phyloP scores from a whole-genome alignment of 2,113 vertebrate genomes.

The Microtus ochrogaster region DNA sequence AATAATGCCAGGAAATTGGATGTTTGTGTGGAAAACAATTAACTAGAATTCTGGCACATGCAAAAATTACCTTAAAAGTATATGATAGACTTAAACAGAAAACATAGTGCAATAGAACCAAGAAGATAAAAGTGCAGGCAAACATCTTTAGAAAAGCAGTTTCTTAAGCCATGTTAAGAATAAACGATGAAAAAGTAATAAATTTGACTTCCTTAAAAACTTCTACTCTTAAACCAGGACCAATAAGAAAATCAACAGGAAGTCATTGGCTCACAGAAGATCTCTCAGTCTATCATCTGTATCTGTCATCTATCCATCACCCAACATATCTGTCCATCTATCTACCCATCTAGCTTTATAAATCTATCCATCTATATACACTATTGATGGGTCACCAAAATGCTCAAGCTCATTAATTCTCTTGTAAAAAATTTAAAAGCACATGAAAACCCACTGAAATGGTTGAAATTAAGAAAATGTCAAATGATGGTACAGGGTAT shows the following conservation, averaged over 20 bases:
- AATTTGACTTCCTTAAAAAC: background rate
- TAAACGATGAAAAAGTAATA: background rate
- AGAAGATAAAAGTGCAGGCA: background rate
- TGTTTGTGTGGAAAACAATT: background rate
- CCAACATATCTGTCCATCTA: background rate
- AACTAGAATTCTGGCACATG: background rate
- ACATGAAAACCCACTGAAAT: background rate
- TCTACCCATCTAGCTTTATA: background rate
- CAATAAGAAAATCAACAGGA: background rate
- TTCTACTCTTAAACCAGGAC: background rate
- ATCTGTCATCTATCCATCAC: background rate
- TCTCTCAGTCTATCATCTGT: background rate
- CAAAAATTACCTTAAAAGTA: slow-evolving; percentile 25
- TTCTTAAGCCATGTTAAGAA: background rate
- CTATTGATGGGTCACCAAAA: background rate
- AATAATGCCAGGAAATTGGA: background rate
- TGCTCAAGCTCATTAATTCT: background rate
- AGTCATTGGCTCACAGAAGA: background rate
- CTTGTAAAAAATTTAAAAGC: background rate
- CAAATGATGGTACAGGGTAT: background rate
- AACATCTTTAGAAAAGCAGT: background rate
- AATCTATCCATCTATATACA: background rate
- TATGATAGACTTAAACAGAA: slow-evolving; percentile 9
- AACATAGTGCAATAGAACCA: background rate
- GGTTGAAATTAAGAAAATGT: background rate